These are phyloP conservation scores for Pseudomyrmex concolor DNA, from an alignment of 1,140 invertebrate species.

Conservation along the genomic window DNA sequence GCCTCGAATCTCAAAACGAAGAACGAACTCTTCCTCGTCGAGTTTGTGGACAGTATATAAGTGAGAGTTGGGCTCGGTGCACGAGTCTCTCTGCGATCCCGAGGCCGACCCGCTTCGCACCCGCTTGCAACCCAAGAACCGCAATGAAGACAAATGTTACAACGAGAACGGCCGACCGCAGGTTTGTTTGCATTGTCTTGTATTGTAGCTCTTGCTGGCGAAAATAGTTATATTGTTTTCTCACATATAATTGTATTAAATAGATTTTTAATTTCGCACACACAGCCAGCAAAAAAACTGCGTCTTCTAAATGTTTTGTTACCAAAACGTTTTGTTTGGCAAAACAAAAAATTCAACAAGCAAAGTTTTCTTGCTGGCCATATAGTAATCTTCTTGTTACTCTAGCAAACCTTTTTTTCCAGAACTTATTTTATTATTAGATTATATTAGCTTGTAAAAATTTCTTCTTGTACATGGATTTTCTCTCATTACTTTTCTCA, in stretches of 20 bases:
- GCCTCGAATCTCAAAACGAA: conserved; percentile 4
- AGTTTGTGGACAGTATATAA: not conserved
- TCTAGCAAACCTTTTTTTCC: too few species aligned
- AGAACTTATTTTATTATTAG: not conserved
- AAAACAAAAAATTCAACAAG: too few species aligned
- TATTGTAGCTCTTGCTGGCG: not conserved
- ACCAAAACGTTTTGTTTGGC: too few species aligned
- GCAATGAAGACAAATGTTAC: conserved; percentile 82
- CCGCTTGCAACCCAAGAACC: conserved; percentile 69
- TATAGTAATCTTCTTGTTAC: too few species aligned
- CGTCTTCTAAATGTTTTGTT: too few species aligned
- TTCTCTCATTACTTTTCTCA: not conserved
- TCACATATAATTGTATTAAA: too few species aligned
- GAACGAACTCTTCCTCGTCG: not conserved
- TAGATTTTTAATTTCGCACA: too few species aligned
- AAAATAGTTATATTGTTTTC: too few species aligned
- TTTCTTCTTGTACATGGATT: not conserved
- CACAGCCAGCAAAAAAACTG: too few species aligned
- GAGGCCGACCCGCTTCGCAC: conserved; percentile 74
- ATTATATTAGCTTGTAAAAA: not conserved
- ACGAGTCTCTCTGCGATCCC: conserved; percentile 68
- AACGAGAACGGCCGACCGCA: conserved; percentile 79
- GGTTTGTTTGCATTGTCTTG: conserved; percentile 72
- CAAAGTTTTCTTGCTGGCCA: too few species aligned
- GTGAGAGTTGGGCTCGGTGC: too few species aligned